Base-by-base conservation (phyloP, 2,797 vertebrate genomes). In the Gymnopithys bicolor region DNA sequence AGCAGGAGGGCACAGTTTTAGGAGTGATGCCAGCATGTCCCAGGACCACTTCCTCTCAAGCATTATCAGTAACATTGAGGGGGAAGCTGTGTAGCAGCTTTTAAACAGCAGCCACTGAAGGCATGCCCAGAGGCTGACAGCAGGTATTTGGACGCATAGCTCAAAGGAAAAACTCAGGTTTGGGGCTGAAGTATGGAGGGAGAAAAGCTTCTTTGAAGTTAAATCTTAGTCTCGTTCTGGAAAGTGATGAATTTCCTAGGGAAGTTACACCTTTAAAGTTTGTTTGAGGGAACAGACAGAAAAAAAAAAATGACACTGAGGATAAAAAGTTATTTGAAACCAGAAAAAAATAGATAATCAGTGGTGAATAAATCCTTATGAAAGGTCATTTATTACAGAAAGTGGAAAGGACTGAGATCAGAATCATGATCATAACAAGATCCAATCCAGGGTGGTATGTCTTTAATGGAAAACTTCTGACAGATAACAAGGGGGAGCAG, bases 391-490 rank as follows among this genome's bases (percentile, higher is more conserved):
- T 93, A 79, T 86, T 96, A 96, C 33, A 52, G 13, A 64, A n/a
- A 78, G 46, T 81, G 53, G n/a, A 68, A 95, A 87, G 49, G 23
- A 32, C 35, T 85, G 75, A 82, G 78, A 88, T 91, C 63, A 86
- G 63, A 93, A 76, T 52, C 10, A 9, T 33, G 30, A 73, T 88
- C 59, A 94, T 94, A 96, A 93, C 84, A 82, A 93, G 52, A 78
- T 90, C 45, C 91, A 94, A 83, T 76, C 49, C 63, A 58, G 85
- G 77, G 89, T 94, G 85, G 33, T 96, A 86, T 87, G 76, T 79
- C 51, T 56, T 88, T 86, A 94, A 96, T 88, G 35, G 56, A 87
- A 96, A 97, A 92, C 89, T 93, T 96, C 92, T 97, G 91, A 88
- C 63, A 92, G 59, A 94, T 84, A 10, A 1, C 74, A 87, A 51